Percentiles rank a stretch among this genome's conserved stretches.
Conservation (phyloP, 1,140 invertebrate genomes). For the Papilio polytes region DNA sequence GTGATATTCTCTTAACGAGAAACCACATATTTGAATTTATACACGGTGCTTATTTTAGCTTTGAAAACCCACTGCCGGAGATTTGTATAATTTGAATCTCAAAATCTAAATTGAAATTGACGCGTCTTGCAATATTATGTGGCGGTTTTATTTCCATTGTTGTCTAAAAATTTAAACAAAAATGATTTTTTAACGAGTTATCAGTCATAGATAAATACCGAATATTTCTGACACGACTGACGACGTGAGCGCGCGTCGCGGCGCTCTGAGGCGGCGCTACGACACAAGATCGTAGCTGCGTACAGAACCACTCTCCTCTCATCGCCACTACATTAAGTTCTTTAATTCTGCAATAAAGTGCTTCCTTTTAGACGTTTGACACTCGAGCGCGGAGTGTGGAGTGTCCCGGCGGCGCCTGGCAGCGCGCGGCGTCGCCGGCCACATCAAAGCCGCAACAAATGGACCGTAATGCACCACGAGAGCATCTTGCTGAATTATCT, state of each 20-base stretch:
- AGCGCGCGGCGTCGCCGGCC: slow-evolving; percentile 34
- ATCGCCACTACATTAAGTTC: slow-evolving; percentile 33
- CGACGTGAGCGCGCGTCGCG: neutral
- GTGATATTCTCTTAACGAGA: too few species aligned
- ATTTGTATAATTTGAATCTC: too few species aligned
- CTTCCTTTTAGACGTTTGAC: slow-evolving; percentile 37
- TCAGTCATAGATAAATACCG: too few species aligned
- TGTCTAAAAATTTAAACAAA: too few species aligned
- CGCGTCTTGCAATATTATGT: too few species aligned
- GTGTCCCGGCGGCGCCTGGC: slow-evolving; percentile 30
- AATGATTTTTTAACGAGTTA: too few species aligned
- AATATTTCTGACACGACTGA: neutral
- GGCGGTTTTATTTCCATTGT: too few species aligned
- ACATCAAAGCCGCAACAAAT: slow-evolving; percentile 66
- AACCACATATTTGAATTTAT: too few species aligned
- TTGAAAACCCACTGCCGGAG: too few species aligned
- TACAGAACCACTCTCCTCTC: neutral
- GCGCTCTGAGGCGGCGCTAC: neutral
- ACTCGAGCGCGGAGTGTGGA: slow-evolving; percentile 13
- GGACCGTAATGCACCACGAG: slow-evolving; percentile 69
- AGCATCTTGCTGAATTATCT: slow-evolving; percentile 75
- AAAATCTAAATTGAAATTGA: too few species aligned
- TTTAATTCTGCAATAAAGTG: slow-evolving; percentile 35
- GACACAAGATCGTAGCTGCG: neutral
- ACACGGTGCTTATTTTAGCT: too few species aligned